Percentiles rank a stretch among this genome's conserved stretches.
Conservation (phyloP, 2,113 vertebrate species). For the Sinocyclocheilus anophthalmus region DNA sequence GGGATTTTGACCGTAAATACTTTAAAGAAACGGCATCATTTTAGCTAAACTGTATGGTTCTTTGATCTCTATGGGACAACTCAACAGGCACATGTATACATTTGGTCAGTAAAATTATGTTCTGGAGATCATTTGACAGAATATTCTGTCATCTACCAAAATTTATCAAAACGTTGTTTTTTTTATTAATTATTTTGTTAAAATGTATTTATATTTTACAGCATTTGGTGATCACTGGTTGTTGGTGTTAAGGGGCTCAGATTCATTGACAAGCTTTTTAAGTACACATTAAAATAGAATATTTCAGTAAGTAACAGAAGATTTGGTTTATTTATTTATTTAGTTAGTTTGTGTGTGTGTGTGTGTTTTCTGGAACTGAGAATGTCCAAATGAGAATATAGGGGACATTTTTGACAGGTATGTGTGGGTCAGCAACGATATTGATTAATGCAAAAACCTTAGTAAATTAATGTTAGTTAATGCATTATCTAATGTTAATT, state of each 20-base stretch:
- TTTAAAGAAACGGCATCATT: neutral
- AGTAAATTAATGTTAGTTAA: neutral
- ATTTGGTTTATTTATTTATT: neutral
- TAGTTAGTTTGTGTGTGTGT: too few relatives aligned
- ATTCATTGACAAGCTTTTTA: too few relatives aligned
- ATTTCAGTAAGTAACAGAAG: neutral
- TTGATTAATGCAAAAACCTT: neutral
- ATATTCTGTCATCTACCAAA: neutral
- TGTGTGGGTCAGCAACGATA: neutral
- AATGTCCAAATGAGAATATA: neutral
- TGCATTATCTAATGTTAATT: neutral
- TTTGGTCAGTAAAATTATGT: neutral
- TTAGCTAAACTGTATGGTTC: too few relatives aligned
- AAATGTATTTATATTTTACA: neutral
- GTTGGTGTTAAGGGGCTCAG: too few relatives aligned
- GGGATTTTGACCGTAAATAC: neutral
- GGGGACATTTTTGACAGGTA: neutral
- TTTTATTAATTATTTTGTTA: neutral
- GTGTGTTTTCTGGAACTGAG: neutral
- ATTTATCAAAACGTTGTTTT: neutral
- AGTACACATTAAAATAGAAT: neutral
- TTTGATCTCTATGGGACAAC: too few relatives aligned
- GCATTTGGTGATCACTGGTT: neutral
- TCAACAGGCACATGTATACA: neutral
- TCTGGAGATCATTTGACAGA: neutral